phyloP scores from a whole-genome alignment of 1,140 invertebrate genomes.

The Drosophila watanabei region DNA sequence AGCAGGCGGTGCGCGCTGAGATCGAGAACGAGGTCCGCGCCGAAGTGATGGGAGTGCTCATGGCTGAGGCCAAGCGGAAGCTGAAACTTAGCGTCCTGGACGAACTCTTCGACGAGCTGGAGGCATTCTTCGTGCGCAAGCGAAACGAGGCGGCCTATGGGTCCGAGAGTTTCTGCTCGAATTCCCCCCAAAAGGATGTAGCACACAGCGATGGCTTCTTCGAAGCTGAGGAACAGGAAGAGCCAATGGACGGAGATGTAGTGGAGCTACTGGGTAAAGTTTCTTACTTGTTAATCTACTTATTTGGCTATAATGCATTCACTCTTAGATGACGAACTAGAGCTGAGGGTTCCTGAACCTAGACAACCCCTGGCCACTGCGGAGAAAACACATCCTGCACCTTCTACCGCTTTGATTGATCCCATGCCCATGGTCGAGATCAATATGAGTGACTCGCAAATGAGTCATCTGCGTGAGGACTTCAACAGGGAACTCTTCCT shows the following conservation, averaged over 20 bases:
- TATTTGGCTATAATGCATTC: too few species aligned
- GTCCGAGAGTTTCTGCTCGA: conserved; percentile 38
- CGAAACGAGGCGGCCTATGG: conserved; percentile 41
- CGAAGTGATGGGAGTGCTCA: conserved; percentile 36
- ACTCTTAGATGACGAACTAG: conserved; percentile 46
- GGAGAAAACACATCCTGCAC: neutral
- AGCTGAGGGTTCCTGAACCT: neutral
- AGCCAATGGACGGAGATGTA: neutral
- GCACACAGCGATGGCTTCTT: conserved; percentile 5
- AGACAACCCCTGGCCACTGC: neutral
- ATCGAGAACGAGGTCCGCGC: conserved; percentile 62
- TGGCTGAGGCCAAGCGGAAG: conserved; percentile 43
- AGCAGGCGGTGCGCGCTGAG: conserved; percentile 58
- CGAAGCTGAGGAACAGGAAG: neutral
- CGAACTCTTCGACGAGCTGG: conserved; percentile 60
- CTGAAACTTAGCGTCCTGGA: conserved; percentile 54
- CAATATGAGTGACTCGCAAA: conserved; percentile 55
- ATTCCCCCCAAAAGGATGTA: conserved; percentile 2
- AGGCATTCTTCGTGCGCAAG: conserved; percentile 59
- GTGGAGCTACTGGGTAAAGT: conserved; percentile 51
- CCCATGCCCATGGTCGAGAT: conserved; percentile 69
- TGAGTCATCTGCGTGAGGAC: conserved; percentile 56
- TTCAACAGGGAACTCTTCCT: conserved; percentile 26
- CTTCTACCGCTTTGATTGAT: neutral
- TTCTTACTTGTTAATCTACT: neutral